Evolutionary conservation across 2,888 invertebrate species (phyloP), one percentile per base, ranked within the genome.

Genomic region (Horisme vitalbata): DNA sequence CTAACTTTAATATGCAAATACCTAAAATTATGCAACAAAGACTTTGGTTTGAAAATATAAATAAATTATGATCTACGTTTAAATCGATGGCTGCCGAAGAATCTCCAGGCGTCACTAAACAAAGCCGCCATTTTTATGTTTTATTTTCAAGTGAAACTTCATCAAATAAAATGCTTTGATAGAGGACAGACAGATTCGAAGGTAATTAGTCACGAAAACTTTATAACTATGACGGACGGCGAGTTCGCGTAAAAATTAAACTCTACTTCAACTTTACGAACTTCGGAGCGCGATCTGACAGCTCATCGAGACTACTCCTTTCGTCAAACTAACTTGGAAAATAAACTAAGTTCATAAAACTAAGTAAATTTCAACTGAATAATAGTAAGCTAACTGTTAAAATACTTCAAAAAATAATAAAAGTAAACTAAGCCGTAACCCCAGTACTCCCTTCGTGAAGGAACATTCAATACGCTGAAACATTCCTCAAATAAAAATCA

Each of bases 201-300:
- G 23, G 23, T 34, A 27, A 41, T 38, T 33, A 35, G 31, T 43
- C 21, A 20, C 36, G 28, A 28, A 34, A 50, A 56, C 49, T 50
- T 49, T 10, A 3, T 34, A 45, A 39, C 45, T 45, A 43, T 45
- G 50, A 56, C 34, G 21, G 37, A 45, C 47, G 45, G 28, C 10
- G 32, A 37, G 34, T 44, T 31, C 35, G 24, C 9, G 10, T 39
- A 43, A 45, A 51, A 47, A 51, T 45, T 41, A 41, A 44, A 54
- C 37, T 37, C 32, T n/a, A 39, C 41, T 48, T 35, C 8, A 35
- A 45, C 38, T 49, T 39, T 28, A 30, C 35, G 38, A 28, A 48
- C 24, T 45, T 48, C 33, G 14, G 20, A 34, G 41, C 24, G 30
- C 12, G 9, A 21, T 36, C 24, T 27, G 31, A 36, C 31, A 24